phyloP scores from a whole-genome alignment of 2,888 invertebrate species.

The Xiphydria camelus region DNA sequence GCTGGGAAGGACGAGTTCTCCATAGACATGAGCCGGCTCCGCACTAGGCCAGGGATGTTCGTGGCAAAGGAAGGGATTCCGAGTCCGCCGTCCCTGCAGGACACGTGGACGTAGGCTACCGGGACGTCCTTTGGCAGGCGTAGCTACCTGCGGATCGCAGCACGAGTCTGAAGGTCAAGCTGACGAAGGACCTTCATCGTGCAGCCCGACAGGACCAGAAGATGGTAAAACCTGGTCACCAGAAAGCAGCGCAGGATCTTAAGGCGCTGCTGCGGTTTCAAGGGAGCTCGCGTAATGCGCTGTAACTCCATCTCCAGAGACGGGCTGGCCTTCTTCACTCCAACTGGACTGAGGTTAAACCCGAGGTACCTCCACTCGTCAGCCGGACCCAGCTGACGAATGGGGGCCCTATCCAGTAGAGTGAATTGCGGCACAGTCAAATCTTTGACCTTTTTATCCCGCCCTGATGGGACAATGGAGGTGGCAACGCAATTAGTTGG shows the following conservation, averaged over 20 bases:
- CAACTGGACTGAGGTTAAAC: too few relatives aligned
- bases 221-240: constrained; percentile 47
- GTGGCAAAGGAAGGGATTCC: constrained; percentile 22
- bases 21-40: too few relatives aligned
- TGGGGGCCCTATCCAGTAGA: too few relatives aligned
- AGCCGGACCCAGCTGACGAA: too few relatives aligned
- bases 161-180: constrained; percentile 41
- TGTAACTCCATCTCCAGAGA: too few relatives aligned
- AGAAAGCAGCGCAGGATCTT: constrained; percentile 45
- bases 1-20: too few relatives aligned
- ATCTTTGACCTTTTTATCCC: too few relatives aligned
- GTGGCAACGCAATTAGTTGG: too few relatives aligned
- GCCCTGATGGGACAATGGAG: too few relatives aligned
- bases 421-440: too few relatives aligned
- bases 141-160: constrained; percentile 30
- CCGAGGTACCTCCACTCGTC: too few relatives aligned
- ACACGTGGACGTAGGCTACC: constrained; percentile 36
- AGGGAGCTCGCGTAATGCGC: constrained; percentile 39
- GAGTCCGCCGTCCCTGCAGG: constrained; percentile 27
- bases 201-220: constrained; percentile 39
- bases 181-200: constrained; percentile 25
- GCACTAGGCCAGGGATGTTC: not conserved
- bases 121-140: constrained; percentile 39
- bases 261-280: constrained; percentile 50
- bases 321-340: too few relatives aligned